phyloP scores from a whole-genome alignment of 2,797 vertebrate species.

The Streptopelia turtur region DNA sequence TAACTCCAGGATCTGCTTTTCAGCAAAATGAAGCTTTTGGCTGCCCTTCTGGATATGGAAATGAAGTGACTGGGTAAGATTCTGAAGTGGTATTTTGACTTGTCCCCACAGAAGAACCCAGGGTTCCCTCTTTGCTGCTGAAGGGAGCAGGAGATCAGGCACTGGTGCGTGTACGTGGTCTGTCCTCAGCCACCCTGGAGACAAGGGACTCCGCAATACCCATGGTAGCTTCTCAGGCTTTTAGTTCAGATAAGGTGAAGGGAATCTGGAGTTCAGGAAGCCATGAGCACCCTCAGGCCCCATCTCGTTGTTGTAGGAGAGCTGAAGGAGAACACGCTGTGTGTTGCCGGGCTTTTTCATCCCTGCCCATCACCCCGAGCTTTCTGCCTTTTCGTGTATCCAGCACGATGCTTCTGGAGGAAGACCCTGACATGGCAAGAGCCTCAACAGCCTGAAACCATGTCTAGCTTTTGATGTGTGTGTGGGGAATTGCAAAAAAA shows the following conservation, averaged over 20 bases:
- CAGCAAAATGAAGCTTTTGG: not conserved
- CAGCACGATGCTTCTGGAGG: not conserved
- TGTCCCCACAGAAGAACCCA: not conserved
- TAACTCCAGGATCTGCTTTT: not conserved
- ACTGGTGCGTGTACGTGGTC: not conserved
- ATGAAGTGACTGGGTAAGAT: not conserved
- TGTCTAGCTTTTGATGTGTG: rapidly evolving
- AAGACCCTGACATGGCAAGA: not conserved
- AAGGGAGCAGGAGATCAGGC: not conserved
- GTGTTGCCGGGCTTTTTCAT: not conserved
- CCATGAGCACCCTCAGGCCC: not conserved
- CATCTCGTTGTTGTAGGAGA: not conserved
- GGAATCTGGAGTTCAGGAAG: not conserved
- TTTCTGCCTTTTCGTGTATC: not conserved
- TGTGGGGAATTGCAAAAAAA: not conserved
- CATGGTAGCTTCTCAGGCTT: not conserved
- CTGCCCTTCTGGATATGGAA: not conserved
- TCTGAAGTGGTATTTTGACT: not conserved
- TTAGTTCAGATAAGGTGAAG: not conserved
- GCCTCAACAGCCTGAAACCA: not conserved
- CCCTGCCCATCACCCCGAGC: not conserved
- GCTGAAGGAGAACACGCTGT: not conserved
- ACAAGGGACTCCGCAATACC: not conserved
- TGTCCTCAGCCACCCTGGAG: not conserved
- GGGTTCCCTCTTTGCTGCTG: not conserved